phyloP scores from a whole-genome alignment of 2,113 vertebrate species.

The Toxotes jaculatrix region DNA sequence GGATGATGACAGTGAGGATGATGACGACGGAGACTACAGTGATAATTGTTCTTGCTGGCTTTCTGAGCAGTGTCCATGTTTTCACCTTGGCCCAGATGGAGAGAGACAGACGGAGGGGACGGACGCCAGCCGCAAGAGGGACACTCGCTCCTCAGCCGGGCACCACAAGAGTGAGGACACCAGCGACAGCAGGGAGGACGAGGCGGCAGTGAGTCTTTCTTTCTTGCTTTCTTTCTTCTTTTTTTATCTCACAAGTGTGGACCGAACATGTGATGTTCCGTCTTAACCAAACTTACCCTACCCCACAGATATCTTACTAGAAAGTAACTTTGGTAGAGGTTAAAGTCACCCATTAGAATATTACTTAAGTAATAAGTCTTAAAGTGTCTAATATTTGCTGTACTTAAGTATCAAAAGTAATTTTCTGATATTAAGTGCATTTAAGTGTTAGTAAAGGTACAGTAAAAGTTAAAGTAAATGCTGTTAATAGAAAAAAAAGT shows the following conservation, averaged over 20 bases:
- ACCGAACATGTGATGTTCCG: neutral
- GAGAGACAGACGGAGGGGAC: constrained; percentile 90
- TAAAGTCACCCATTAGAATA: too few relatives aligned
- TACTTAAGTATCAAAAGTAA: too few relatives aligned
- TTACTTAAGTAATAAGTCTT: too few relatives aligned
- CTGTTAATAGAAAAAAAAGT: too few relatives aligned
- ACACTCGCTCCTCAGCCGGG: constrained; percentile 70
- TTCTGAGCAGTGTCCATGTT: constrained; percentile 54
- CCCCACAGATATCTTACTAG: neutral
- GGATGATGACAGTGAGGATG: constrained; percentile 12
- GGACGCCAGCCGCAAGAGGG: constrained; percentile 83
- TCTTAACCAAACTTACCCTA: neutral
- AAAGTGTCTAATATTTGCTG: too few relatives aligned
- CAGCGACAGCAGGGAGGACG: constrained; percentile 94
- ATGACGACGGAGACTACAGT: neutral
- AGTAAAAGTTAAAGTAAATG: too few relatives aligned
- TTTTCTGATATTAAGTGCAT: too few relatives aligned
- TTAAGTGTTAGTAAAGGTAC: too few relatives aligned
- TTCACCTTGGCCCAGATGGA: constrained; percentile 85
- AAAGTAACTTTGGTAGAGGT: too few relatives aligned
- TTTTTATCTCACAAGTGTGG: constrained; percentile 5
- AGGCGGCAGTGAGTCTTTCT: constrained; percentile 83
- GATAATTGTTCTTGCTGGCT: constrained; percentile 26
- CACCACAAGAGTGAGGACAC: constrained; percentile 87
- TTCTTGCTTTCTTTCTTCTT: neutral